phyloP scores from a whole-genome alignment of 2,888 invertebrate species.

The Clistopyga incitator region DNA sequence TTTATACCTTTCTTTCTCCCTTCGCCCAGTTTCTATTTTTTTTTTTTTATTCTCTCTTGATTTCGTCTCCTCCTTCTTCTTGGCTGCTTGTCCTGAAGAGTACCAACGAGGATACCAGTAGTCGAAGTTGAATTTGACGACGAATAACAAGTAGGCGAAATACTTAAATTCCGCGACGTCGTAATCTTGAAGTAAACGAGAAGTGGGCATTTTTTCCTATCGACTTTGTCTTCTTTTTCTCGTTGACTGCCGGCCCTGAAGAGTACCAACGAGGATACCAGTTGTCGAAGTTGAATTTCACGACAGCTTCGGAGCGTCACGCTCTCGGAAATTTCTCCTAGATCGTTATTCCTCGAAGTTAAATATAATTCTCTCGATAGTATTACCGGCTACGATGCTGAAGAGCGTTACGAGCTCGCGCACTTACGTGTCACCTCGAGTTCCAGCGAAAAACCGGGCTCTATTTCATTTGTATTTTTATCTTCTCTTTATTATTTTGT shows the following conservation, averaged over 20 bases:
- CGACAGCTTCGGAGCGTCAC: slow-evolving; percentile 17
- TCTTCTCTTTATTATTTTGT: slow-evolving; percentile 33
- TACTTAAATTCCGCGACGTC: too few species aligned
- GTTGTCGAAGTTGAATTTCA: background rate
- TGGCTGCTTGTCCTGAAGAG: background rate
- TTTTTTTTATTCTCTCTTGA: slow-evolving; percentile 14
- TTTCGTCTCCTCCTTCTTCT: slow-evolving; percentile 1
- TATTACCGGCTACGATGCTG: slow-evolving; percentile 36
- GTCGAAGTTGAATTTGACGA: background rate
- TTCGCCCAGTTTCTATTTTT: background rate
- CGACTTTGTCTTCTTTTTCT: background rate
- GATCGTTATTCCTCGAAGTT: slow-evolving; percentile 68
- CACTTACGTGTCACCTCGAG: slow-evolving; percentile 42
- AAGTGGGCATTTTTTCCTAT: too few species aligned
- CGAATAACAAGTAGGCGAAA: too few species aligned
- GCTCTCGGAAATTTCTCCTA: slow-evolving; percentile 55
- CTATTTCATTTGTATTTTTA: slow-evolving; percentile 66
- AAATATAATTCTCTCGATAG: slow-evolving; percentile 62
- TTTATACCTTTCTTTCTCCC: slow-evolving; percentile 40
- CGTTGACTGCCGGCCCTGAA: background rate
- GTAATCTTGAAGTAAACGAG: too few species aligned
- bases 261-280: slow-evolving; percentile 20
- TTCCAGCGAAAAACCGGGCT: slow-evolving; percentile 39
- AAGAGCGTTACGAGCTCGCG: slow-evolving; percentile 56
- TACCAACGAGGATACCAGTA: slow-evolving; percentile 22